phyloP scores from a whole-genome alignment of 1,140 invertebrate genomes.

The Tribolium castaneum region DNA sequence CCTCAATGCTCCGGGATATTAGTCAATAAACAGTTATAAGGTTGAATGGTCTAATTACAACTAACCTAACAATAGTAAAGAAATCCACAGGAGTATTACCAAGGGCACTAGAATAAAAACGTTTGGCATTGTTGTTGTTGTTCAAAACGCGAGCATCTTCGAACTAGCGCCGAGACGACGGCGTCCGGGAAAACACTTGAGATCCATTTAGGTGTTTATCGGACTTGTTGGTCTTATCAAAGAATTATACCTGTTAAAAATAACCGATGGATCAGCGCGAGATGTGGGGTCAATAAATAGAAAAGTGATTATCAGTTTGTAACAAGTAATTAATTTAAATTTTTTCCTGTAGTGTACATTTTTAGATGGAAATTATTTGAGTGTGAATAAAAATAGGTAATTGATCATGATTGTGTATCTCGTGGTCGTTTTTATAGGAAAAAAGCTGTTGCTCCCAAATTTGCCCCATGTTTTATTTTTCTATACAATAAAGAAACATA shows the following conservation, averaged over 20 bases:
- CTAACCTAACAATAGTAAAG: too few species aligned
- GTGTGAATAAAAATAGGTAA: too few species aligned
- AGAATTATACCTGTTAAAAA: slow-evolving; percentile 34
- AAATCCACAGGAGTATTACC: slow-evolving; percentile 46
- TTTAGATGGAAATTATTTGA: too few species aligned
- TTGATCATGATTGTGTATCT: too few species aligned
- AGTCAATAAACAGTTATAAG: too few species aligned
- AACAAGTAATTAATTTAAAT: too few species aligned
- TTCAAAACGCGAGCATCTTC: neutral
- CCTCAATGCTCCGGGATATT: too few species aligned
- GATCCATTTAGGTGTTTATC: slow-evolving; percentile 32
- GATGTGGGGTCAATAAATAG: too few species aligned
- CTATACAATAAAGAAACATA: slow-evolving; percentile 33
- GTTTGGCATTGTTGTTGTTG: slow-evolving; percentile 11
- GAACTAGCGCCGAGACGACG: slow-evolving; percentile 13
- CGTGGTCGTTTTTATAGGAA: too few species aligned
- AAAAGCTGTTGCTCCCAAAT: neutral
- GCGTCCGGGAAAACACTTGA: slow-evolving; percentile 28
- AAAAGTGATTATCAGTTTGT: too few species aligned
- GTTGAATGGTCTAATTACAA: too few species aligned
- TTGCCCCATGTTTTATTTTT: slow-evolving; percentile 14
- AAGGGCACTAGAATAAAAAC: slow-evolving; percentile 40
- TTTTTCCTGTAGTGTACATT: too few species aligned
- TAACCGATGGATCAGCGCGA: neutral
- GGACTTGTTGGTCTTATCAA: neutral